Conservation (phyloP, 2,797 vertebrate species). For the Galagoides demidoff region DNA sequence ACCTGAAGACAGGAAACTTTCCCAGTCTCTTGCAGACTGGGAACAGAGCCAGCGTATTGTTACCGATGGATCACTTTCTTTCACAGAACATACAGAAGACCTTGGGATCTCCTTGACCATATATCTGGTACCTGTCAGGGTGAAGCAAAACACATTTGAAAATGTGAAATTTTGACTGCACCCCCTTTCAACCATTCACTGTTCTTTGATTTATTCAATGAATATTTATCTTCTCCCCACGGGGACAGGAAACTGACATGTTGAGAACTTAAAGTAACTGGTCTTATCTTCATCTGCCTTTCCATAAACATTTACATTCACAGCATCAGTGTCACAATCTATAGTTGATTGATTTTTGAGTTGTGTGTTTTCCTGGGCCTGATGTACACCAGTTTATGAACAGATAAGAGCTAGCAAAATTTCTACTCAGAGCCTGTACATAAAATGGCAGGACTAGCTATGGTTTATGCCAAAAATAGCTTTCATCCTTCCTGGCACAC, state of each 20-base stretch:
- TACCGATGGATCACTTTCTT: neutral
- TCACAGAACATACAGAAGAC: constrained; percentile 19
- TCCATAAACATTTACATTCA: constrained; percentile 77
- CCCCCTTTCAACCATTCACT: constrained; percentile 54
- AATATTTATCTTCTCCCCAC: constrained; percentile 77
- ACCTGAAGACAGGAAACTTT: constrained; percentile 39
- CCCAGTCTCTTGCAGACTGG: neutral
- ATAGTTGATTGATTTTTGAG: constrained; percentile 75
- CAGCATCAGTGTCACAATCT: constrained; percentile 67
- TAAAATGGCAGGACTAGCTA: neutral
- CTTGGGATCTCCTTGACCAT: constrained; percentile 62
- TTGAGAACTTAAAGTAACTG: constrained; percentile 57
- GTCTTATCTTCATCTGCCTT: constrained; percentile 70
- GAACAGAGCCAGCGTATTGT: neutral
- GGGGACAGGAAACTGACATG: constrained; percentile 58
- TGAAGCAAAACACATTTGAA: constrained; percentile 63
- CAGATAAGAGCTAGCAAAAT: constrained; percentile 48
- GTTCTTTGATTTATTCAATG: constrained; percentile 69
- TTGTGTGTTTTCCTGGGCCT: constrained; percentile 38
- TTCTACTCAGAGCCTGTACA: neutral
- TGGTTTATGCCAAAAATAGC: neutral
- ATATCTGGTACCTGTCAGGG: constrained; percentile 41
- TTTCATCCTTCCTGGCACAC: neutral
- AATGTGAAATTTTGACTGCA: constrained; percentile 63
- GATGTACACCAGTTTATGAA: constrained; percentile 13